These are phyloP conservation scores for Psittacula derbiana DNA, from an alignment of 2,797 vertebrate genomes.

Conservation along the genomic window DNA sequence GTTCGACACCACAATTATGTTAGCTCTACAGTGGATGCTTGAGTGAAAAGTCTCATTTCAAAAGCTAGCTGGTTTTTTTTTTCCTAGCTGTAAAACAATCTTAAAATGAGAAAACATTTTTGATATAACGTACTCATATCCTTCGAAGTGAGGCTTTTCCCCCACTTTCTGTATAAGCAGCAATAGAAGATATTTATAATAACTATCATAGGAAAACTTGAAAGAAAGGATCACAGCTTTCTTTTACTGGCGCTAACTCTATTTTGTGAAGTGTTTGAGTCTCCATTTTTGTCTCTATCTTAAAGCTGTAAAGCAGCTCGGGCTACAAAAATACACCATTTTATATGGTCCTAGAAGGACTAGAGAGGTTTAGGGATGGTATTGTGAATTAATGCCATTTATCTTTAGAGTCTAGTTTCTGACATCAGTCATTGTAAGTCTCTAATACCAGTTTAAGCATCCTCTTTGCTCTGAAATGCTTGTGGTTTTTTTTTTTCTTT, in stretches of 20 bases:
- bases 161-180: background rate
- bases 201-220: background rate
- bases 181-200: background rate
- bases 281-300: constrained; percentile 6
- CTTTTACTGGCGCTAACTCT: background rate
- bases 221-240: constrained; percentile 10
- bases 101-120: background rate
- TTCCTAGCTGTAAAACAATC: background rate
- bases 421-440: background rate
- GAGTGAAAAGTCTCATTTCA: constrained; percentile 28
- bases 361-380: background rate
- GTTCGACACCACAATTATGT: background rate
- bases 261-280: background rate
- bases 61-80: background rate
- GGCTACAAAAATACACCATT: background rate
- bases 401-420: background rate
- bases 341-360: background rate
- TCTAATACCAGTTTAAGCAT: background rate
- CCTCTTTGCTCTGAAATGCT: background rate
- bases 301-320: background rate
- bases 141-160: background rate
- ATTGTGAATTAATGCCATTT: constrained; percentile 27
- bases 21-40: background rate
- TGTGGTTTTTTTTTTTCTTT: background rate
- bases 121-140: background rate